Conservation (phyloP, 2,888 invertebrate genomes). For the Theodoxus fluviatilis region DNA sequence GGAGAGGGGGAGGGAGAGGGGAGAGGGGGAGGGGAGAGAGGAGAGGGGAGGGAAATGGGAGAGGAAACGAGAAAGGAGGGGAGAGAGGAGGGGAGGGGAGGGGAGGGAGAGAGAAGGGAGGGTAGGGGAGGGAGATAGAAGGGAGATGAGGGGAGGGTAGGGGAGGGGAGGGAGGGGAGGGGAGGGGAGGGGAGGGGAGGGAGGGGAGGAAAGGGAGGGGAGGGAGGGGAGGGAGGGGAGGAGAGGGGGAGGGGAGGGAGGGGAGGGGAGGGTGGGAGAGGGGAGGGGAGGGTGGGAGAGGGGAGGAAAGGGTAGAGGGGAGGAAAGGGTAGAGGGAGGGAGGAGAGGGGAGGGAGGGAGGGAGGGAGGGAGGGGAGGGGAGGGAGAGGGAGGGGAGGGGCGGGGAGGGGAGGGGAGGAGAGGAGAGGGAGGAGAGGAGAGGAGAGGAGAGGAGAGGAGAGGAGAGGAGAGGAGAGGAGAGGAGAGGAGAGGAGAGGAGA, state of each 20-base stretch:
- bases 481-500: neutral
- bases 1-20: neutral
- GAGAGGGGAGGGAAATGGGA: neutral
- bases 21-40: neutral
- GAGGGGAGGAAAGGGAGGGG: neutral
- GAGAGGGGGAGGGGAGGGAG: neutral
- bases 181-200: neutral
- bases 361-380: neutral
- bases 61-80: neutral
- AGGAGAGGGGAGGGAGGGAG: neutral
- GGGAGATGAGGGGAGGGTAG: neutral
- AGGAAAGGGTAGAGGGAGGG: neutral
- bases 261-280: neutral
- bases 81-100: conserved; percentile 22
- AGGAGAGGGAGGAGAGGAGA: neutral
- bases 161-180: neutral
- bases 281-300: neutral
- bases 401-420: neutral
- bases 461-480: neutral
- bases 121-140: conserved; percentile 5
- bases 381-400: neutral
- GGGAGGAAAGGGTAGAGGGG: neutral
- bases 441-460: neutral
- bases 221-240: neutral
- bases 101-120: conserved; percentile 4